Percentiles rank a stretch among this genome's conserved stretches.
phyloP scores from a whole-genome alignment of 2,888 invertebrate species.

The Noctua janthe region DNA sequence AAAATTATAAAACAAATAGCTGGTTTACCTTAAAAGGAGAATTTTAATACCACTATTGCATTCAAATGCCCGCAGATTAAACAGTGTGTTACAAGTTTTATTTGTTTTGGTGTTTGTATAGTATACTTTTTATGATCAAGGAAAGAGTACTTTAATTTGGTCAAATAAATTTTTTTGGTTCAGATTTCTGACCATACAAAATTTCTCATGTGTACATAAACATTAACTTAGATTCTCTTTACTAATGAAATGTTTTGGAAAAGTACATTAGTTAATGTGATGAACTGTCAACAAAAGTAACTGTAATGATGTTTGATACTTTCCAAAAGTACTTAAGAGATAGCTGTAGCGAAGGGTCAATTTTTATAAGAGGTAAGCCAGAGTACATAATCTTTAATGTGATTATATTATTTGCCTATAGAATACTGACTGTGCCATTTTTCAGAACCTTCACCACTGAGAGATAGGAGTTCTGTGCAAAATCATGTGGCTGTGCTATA shows the following conservation, averaged over 20 bases:
- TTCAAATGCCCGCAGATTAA: neutral
- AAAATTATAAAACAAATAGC: neutral
- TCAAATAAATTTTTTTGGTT: neutral
- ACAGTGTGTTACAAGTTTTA: neutral
- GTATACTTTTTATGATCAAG: too few species aligned
- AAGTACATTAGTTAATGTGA: neutral
- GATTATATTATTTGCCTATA: too few species aligned
- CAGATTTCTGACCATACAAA: neutral
- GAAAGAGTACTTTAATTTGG: neutral
- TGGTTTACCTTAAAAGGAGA: constrained; percentile 12
- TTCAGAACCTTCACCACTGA: neutral
- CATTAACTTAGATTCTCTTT: neutral
- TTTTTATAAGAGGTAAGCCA: too few species aligned
- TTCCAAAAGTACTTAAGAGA: neutral
- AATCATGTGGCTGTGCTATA: neutral
- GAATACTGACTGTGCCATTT: too few species aligned
- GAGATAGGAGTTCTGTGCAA: neutral
- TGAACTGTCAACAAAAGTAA: too few species aligned
- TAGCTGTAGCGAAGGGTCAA: too few species aligned
- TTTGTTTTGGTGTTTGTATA: neutral
- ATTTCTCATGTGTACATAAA: neutral
- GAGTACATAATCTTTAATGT: too few species aligned
- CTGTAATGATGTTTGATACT: too few species aligned
- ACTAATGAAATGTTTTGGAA: neutral
- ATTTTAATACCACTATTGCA: neutral